phyloP scores from a whole-genome alignment of 2,113 vertebrate genomes.

The Theristicus caerulescens region DNA sequence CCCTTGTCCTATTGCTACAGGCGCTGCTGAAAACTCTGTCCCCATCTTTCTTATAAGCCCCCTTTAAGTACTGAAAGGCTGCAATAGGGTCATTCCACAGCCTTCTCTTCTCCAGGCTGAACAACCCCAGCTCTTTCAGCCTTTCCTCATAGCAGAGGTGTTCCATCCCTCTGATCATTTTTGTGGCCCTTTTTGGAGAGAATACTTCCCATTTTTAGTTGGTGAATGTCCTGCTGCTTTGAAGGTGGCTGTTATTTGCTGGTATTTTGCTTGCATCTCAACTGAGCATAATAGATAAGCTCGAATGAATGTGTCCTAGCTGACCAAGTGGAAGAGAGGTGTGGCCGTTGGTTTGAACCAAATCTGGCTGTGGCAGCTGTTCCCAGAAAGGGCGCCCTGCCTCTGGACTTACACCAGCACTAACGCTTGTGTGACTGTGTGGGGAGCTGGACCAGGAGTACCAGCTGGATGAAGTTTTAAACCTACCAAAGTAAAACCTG shows the following conservation, averaged over 20 bases:
- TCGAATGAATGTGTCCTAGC: not conserved
- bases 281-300: not conserved
- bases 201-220: not conserved
- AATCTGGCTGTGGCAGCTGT: not conserved
- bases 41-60: too few relatives aligned
- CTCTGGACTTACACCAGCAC: not conserved
- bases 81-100: too few relatives aligned
- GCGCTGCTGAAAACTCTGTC: too few relatives aligned
- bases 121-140: too few relatives aligned
- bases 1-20: too few relatives aligned
- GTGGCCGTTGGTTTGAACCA: not conserved
- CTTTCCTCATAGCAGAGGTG: too few relatives aligned
- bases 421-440: not conserved
- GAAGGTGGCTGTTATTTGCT: not conserved
- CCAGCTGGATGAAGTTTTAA: not conserved
- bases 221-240: not conserved
- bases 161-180: too few relatives aligned
- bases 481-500: not conserved
- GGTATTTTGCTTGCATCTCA: not conserved
- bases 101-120: too few relatives aligned
- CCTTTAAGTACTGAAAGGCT: too few relatives aligned
- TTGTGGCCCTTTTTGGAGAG: too few relatives aligned
- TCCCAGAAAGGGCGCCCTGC: not conserved
- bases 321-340: not conserved
- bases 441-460: not conserved